Percentiles rank a stretch among this genome's conserved stretches.
Evolutionary conservation across 1,140 invertebrate genomes (phyloP).

Genomic region (Cephus cinctus): DNA sequence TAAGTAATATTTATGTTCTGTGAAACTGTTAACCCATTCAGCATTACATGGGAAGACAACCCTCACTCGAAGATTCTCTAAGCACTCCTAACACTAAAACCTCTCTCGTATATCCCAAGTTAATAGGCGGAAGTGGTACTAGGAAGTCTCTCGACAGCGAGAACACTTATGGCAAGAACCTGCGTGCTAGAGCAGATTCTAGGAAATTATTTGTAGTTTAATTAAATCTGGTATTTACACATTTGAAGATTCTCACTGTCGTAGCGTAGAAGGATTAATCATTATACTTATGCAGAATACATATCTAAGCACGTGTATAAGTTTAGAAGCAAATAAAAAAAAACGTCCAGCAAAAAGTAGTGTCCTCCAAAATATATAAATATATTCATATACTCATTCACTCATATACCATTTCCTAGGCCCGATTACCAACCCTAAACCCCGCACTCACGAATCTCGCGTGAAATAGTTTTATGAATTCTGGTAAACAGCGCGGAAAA

Average conservation of each 20-base stretch:
- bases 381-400: too few species aligned
- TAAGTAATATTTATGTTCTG: conserved; percentile 33
- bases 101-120: background rate
- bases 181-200: too few species aligned
- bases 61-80: background rate
- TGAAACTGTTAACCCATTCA: background rate
- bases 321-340: conserved; percentile 6
- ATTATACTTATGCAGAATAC: too few species aligned
- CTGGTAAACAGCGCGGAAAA: conserved; percentile 31
- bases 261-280: too few species aligned
- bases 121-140: conserved; percentile 6
- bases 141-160: conserved; percentile 13
- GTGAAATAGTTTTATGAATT: conserved; percentile 33
- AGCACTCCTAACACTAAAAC: too few species aligned
- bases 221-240: conserved; percentile 39
- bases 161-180: conserved; percentile 1
- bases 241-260: too few species aligned
- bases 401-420: too few species aligned
- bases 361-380: too few species aligned
- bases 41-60: background rate
- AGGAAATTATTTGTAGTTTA: conserved; percentile 36
- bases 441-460: too few species aligned
- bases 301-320: background rate
- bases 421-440: too few species aligned
- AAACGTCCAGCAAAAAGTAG: conserved; percentile 4